Percentiles rank a stretch among this genome's conserved stretches.
Evolutionary conservation across 2,113 vertebrate species (phyloP).

Genomic region (Dasyurus viverrinus): DNA sequence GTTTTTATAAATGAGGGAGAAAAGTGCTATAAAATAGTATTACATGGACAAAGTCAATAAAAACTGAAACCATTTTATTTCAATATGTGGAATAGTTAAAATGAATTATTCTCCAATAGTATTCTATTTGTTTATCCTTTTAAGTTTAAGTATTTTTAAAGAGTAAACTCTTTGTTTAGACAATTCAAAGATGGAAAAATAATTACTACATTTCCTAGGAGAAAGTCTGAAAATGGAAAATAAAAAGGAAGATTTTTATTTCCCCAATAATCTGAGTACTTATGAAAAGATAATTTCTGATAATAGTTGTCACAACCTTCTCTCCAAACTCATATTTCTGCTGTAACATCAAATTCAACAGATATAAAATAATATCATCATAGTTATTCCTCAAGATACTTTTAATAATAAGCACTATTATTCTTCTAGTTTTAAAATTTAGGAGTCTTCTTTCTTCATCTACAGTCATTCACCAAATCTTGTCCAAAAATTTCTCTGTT

Average conservation of each 20-base stretch:
- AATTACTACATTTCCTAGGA: background rate
- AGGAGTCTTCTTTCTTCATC: background rate
- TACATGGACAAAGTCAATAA: background rate
- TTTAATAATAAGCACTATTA: background rate
- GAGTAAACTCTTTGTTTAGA: background rate
- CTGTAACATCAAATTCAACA: background rate
- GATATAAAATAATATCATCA: background rate
- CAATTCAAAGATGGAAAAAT: background rate
- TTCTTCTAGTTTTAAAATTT: background rate
- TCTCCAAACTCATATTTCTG: background rate
- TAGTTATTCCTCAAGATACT: background rate
- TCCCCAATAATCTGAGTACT: background rate
- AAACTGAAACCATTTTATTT: background rate
- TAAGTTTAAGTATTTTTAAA: background rate
- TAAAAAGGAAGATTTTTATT: background rate
- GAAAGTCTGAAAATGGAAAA: background rate
- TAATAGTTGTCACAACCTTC: background rate
- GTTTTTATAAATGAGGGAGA: constrained; percentile 1
- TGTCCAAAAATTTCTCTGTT: background rate
- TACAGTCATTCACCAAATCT: background rate
- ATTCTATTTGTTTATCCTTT: background rate
- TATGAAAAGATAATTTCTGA: background rate
- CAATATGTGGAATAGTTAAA: background rate
- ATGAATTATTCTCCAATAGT: background rate
- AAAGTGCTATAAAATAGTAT: background rate